Percentiles rank a stretch among this genome's conserved stretches.
These are phyloP conservation scores for Ceratosolen solmsi DNA, from an alignment of 1,140 invertebrate genomes.

Conservation along the genomic window DNA sequence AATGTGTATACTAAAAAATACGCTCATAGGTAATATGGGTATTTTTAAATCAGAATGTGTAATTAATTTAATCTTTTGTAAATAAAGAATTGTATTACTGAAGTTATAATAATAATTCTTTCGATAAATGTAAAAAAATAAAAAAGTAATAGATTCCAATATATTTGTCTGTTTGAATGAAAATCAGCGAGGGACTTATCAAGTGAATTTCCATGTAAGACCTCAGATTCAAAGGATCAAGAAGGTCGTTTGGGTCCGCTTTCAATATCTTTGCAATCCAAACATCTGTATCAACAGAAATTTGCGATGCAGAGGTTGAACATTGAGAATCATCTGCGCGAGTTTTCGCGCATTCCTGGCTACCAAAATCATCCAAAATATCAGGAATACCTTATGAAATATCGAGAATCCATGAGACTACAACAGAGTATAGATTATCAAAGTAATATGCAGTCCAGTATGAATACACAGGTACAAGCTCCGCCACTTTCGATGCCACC, in stretches of 20 bases:
- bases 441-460: slow-evolving; percentile 58
- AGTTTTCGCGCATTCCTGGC: slow-evolving; percentile 65
- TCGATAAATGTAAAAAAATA: too few relatives aligned
- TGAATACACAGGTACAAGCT: not conserved
- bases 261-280: slow-evolving; percentile 50
- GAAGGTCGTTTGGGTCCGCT: not conserved
- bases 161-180: not conserved
- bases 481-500: slow-evolving; percentile 55
- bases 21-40: too few relatives aligned
- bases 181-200: not conserved
- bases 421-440: slow-evolving; percentile 68
- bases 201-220: slow-evolving; percentile 11
- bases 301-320: slow-evolving; percentile 66
- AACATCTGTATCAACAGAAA: slow-evolving; percentile 66
- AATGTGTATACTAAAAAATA: too few relatives aligned
- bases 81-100: too few relatives aligned
- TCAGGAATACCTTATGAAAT: slow-evolving; percentile 67
- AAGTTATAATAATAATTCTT: too few relatives aligned
- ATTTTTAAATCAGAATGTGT: too few relatives aligned
- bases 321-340: slow-evolving; percentile 66
- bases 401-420: slow-evolving; percentile 64
- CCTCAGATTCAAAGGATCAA: slow-evolving; percentile 1
- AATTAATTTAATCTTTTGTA: too few relatives aligned
- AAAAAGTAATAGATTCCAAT: not conserved
- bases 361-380: slow-evolving; percentile 69